Base-by-base conservation (phyloP, 2,113 vertebrate genomes). In the Cercopithecus mona region DNA sequence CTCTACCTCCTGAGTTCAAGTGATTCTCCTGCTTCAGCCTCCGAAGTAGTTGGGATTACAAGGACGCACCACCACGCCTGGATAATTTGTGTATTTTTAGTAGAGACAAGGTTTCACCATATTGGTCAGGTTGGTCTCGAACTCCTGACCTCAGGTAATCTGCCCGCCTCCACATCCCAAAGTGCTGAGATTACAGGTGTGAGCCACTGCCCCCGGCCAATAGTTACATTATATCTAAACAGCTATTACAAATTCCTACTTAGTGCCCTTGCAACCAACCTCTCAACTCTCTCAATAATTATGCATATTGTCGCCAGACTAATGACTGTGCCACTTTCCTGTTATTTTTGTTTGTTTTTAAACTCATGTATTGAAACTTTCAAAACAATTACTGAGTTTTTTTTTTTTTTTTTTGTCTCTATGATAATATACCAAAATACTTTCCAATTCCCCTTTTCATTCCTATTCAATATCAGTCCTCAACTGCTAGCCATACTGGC, bases 121-220 rank as follows among this genome's bases (percentile, higher is more conserved):
- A 27, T 64, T 64, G 61, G 61, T 30, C 27, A 64, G 27, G 5
- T 27, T 64, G 12, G 27, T 64, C 61, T 64, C 27, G 5, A 64
- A 64, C 12, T 32, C 61, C 61, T 30, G 61, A 64, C 61, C 12
- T 32, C 27, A 64, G 5, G 61, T 64, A 5, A 64, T 64, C 61
- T 64, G 61, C 61, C 12, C 0, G 0, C 61, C 27, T 64, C 61
- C 5, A 27, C 27, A 64, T 64, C 27, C 61, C 27, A 64, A 64
- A 64, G 2, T 64, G 5, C 61, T 30, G 30, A 12, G 5, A 64
- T 14, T 64, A 30, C 61, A 64, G 61, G 27, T 6, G 5, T 64
- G 27, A 64, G 27, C 61, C 61, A 30, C 27, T 0, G 0, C 27
- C 12, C 5, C 61, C 0, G 12, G 61, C 61, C 27, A 14, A 30